Conservation (phyloP, 2,113 vertebrate species). For the Gambusia affinis region DNA sequence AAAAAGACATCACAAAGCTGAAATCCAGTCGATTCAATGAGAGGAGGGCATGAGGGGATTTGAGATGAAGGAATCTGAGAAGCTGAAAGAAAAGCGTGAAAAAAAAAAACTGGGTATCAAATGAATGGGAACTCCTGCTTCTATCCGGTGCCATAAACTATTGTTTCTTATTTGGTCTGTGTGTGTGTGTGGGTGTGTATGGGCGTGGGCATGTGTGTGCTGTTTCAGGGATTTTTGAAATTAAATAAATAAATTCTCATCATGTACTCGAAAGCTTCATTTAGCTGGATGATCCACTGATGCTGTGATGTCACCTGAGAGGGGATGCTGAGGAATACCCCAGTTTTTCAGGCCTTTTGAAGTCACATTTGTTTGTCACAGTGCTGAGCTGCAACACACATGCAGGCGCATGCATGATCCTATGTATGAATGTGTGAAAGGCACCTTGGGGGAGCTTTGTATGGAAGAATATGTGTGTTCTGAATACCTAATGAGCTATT, state of each 20-base stretch:
- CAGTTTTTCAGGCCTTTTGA: constrained; percentile 12
- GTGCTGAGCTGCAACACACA: not conserved
- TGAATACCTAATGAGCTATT: constrained; percentile 69
- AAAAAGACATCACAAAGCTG: constrained; percentile 23
- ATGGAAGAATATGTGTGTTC: constrained; percentile 61
- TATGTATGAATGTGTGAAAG: constrained; percentile 66
- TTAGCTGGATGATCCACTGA: constrained; percentile 33
- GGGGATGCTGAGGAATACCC: constrained; percentile 27
- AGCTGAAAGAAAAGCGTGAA: constrained; percentile 10
- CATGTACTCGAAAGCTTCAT: constrained; percentile 3
- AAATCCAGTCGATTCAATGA: constrained; percentile 4
- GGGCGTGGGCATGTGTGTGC: not conserved
- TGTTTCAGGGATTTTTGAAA: not conserved
- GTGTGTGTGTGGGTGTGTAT: not conserved
- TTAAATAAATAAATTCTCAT: not conserved
- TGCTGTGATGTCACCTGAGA: constrained; percentile 6
- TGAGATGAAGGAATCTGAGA: constrained; percentile 7
- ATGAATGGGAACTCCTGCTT: constrained; percentile 12
- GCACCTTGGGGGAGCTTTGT: constrained; percentile 72
- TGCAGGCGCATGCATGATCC: constrained; percentile 13
- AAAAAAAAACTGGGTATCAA: constrained; percentile 15
- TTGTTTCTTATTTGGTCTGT: not conserved
- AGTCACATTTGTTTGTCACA: constrained; percentile 8
- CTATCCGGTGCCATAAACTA: not conserved
- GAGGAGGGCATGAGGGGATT: constrained; percentile 13